Evolutionary conservation across 2,113 vertebrate species (phyloP), one percentile per base, ranked within the genome.

Genomic region (Lagopus muta): DNA sequence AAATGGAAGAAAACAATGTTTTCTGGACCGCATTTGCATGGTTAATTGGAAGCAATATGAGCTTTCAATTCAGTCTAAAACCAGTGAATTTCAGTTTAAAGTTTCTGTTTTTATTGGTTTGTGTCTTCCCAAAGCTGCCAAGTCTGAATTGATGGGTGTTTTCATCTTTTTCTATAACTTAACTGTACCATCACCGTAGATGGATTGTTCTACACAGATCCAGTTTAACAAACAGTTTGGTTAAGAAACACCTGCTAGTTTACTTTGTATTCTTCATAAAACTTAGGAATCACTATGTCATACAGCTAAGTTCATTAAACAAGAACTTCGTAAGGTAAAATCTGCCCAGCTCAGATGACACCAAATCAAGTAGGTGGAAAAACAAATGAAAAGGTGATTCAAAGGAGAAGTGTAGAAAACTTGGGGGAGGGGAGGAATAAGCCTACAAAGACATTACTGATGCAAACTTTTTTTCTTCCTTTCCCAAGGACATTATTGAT

Each of bases 241-340:
- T 55, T 82, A 89, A 84, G 54, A 91, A 92, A 95, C 73, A 92
- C 79, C 83, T 92, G 57, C 32, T 85, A 60, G 45, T 42, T 86
- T 67, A 48, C 32, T 92, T 71, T 43, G 32, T 55, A 32, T n/a
- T 71, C 48, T 91, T 89, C 82, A 45, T 80, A 67, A 80, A 89
- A 92, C 43, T 45, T 74, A 89, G 69, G 73, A 73, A 54, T 38
- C 34, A 57, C 75, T 87, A 66, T 22, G 84, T 38, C 5, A 42
- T 36, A 64, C 20, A 28, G 22, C 58, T 91, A 61, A 92, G 95
- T 67, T 70, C 25, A 65, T 57, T 32, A 82, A 88, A 38, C 14
- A 50, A 38, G 12, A 81, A 27, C 54, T 70, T 82, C 61, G 7
- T 48, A 82, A 76, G 38, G 8, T 45, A 89, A n/a, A 30, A 21